Conservation (phyloP, 1,140 invertebrate genomes). For the Brachystomella parvula region DNA sequence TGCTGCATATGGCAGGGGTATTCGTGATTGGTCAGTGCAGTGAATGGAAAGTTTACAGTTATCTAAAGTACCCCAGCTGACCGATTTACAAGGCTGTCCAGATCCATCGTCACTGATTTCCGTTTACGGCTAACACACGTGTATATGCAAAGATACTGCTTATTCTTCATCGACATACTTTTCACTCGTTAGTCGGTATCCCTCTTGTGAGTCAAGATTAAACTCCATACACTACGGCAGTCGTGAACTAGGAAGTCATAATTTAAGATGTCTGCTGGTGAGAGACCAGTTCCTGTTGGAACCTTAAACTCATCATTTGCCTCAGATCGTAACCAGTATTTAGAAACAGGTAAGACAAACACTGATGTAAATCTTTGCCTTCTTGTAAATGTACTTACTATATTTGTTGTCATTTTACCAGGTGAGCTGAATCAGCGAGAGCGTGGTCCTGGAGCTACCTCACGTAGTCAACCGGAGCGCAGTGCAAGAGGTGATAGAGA, state of each 20-base stretch:
- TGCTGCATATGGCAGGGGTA: background rate
- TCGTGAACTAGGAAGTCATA: background rate
- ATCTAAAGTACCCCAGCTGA: background rate
- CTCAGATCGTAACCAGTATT: conserved; percentile 13
- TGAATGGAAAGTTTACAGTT: background rate
- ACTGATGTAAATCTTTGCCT: background rate
- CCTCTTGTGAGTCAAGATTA: background rate
- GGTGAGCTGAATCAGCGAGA: conserved; percentile 11
- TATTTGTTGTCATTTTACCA: too few species aligned
- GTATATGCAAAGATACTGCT: background rate
- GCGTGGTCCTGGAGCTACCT: background rate
- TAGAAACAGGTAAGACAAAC: conserved; percentile 4
- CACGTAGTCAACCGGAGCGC: background rate
- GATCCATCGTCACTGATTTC: background rate
- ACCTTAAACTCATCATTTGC: background rate
- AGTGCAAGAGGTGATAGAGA: conserved; percentile 3
- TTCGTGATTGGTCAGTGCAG: too few species aligned
- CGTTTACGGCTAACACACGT: background rate
- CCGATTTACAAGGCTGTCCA: background rate
- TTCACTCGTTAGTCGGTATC: background rate
- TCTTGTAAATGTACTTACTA: too few species aligned
- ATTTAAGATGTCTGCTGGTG: conserved; percentile 7
- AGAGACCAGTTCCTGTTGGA: conserved; percentile 1
- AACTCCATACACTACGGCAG: background rate
- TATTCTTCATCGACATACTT: background rate